Evolutionary conservation across 2,113 vertebrate species (phyloP).

Genomic region (Odocoileus virginianus): DNA sequence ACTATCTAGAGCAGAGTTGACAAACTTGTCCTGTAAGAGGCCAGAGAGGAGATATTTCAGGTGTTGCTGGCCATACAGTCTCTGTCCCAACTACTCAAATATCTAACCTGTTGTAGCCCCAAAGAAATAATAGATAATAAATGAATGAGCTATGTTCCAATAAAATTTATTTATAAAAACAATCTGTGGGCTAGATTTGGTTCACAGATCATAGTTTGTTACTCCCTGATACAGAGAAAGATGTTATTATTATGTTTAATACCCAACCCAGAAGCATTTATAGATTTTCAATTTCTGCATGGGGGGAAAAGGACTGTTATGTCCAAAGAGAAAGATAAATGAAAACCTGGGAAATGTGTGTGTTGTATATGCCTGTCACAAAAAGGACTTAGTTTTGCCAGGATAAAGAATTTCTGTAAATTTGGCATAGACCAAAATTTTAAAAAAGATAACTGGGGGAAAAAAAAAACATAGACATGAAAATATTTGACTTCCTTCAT

Average conservation of each 20-base stretch:
- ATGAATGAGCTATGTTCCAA: not conserved
- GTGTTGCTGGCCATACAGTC: not conserved
- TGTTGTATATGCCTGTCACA: not conserved
- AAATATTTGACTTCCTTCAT: not conserved
- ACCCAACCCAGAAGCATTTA: not conserved
- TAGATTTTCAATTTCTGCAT: not conserved
- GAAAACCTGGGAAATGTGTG: not conserved
- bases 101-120: not conserved
- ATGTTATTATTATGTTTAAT: not conserved
- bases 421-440: not conserved
- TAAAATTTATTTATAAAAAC: conserved; percentile 8
- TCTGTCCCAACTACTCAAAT: not conserved
- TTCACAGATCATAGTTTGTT: not conserved
- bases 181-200: not conserved
- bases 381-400: not conserved
- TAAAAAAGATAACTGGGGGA: not conserved
- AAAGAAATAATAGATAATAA: not conserved
- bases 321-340: conserved; percentile 27
- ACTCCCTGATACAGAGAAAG: not conserved
- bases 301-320: not conserved
- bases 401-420: conserved; percentile 4
- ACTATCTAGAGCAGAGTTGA: not conserved
- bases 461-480: not conserved
- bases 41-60: not conserved
- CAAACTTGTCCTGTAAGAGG: not conserved